These are phyloP conservation scores for Ptilorrhoa leucosticta DNA, from an alignment of 2,113 vertebrate genomes.

Conservation along the genomic window DNA sequence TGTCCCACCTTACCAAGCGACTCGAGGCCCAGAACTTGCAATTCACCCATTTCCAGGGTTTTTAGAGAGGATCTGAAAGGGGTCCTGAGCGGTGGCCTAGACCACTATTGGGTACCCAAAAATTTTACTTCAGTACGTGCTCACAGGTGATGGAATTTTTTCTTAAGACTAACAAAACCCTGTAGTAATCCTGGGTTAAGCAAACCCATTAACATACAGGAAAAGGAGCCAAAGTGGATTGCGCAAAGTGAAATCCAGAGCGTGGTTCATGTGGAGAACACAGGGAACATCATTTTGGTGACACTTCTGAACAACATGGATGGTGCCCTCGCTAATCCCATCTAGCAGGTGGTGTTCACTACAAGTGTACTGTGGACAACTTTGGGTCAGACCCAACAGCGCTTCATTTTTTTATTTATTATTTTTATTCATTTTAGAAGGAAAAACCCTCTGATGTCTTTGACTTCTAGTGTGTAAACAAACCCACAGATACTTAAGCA, in stretches of 20 bases:
- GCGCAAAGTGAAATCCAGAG: background rate
- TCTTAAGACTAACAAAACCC: background rate
- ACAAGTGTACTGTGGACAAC: background rate
- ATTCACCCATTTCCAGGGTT: background rate
- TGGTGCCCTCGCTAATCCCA: background rate
- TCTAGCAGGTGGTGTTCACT: background rate
- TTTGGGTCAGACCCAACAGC: background rate
- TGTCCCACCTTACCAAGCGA: background rate
- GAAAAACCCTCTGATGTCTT: background rate
- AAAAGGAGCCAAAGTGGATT: background rate
- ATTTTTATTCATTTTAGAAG: background rate
- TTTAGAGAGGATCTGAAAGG: background rate
- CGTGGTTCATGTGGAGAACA: background rate
- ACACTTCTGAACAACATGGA: background rate
- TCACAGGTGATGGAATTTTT: background rate
- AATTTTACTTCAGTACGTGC: background rate
- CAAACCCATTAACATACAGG: background rate
- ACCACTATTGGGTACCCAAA: background rate
- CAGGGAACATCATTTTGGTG: background rate
- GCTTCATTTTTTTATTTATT: background rate
- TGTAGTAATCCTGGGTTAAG: background rate
- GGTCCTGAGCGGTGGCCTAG: background rate
- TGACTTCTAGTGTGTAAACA: background rate
- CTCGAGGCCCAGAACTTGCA: accelerated
- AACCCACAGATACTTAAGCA: background rate